phyloP scores from a whole-genome alignment of 2,888 invertebrate species.

The Luperina testacea region DNA sequence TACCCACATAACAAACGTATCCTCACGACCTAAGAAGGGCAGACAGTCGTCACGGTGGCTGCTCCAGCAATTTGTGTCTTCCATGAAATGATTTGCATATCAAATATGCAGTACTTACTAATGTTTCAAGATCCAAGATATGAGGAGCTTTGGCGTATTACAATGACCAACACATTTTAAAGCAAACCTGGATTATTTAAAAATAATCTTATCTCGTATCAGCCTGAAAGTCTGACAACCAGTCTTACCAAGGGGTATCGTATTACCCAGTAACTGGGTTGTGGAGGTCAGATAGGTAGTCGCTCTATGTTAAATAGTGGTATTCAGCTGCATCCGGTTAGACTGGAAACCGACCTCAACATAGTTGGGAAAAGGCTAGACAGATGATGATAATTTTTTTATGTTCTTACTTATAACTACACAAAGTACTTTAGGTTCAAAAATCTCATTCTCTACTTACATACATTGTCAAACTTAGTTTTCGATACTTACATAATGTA shows the following conservation, averaged over 20 bases:
- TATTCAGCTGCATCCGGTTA: neutral
- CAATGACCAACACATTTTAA: neutral
- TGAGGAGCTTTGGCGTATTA: constrained; percentile 2
- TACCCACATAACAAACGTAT: constrained; percentile 27
- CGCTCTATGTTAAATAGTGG: neutral
- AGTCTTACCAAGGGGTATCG: neutral
- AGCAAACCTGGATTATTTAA: neutral
- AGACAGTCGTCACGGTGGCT: constrained; percentile 62
- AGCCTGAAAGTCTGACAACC: neutral
- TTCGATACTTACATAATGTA: constrained; percentile 35
- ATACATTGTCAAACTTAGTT: constrained; percentile 26
- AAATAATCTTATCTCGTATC: neutral
- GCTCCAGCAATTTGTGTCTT: constrained; percentile 57
- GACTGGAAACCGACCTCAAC: neutral
- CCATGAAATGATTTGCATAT: constrained; percentile 66
- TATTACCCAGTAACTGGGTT: neutral
- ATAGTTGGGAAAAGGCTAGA: neutral
- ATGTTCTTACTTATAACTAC: neutral
- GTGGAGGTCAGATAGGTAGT: neutral
- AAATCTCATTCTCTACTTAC: neutral
- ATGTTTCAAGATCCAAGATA: constrained; percentile 50
- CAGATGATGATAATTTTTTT: neutral
- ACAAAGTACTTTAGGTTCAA: neutral
- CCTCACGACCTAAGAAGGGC: constrained; percentile 61
- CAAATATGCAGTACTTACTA: constrained; percentile 45